Conservation (phyloP, 2,113 vertebrate genomes). For the Bambusicola thoracicus region DNA sequence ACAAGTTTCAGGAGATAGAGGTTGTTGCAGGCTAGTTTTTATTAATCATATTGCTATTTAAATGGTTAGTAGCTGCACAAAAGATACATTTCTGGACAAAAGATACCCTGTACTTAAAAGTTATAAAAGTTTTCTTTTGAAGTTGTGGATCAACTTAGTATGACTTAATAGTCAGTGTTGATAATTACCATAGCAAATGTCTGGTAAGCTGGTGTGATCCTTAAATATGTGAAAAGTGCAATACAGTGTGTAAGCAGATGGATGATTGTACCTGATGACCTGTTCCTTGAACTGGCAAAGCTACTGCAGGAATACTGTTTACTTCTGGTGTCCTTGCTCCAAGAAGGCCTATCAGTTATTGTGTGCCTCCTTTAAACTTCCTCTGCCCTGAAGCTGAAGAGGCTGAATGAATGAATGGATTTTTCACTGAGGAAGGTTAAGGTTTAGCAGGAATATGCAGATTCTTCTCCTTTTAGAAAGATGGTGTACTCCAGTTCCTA, state of each 20-base stretch:
- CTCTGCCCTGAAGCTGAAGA: background rate
- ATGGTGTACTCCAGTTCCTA: background rate
- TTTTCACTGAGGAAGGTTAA: background rate
- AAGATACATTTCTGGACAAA: background rate
- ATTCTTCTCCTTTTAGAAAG: background rate
- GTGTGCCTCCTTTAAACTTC: background rate
- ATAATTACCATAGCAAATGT: background rate
- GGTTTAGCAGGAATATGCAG: background rate
- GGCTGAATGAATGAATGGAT: background rate
- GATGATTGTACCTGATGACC: background rate
- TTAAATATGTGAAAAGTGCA: accelerated
- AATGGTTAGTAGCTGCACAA: background rate
- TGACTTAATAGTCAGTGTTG: background rate
- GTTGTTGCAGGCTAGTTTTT: background rate
- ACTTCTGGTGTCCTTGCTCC: background rate
- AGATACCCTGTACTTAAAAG: background rate
- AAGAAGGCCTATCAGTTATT: background rate
- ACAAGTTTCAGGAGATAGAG: background rate
- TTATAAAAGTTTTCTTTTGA: background rate
- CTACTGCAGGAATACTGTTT: background rate
- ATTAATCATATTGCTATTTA: background rate
- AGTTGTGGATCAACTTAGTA: background rate
- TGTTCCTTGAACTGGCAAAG: background rate
- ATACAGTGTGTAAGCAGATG: background rate
- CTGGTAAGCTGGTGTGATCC: background rate